Conservation (phyloP, 2,113 vertebrate species). For the Heterotis niloticus region DNA sequence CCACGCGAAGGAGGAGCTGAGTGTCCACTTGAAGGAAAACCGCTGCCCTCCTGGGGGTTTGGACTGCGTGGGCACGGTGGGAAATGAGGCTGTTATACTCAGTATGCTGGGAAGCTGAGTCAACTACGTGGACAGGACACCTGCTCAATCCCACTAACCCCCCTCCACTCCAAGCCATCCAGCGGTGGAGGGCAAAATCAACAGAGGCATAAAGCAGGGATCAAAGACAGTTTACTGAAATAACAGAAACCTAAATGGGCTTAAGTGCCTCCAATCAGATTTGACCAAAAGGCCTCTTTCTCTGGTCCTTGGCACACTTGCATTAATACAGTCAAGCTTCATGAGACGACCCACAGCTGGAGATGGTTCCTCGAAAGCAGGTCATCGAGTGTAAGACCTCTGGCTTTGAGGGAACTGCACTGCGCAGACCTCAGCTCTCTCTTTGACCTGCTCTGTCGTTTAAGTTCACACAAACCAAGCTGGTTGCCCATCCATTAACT, state of each 20-base stretch:
- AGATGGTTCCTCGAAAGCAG: background rate
- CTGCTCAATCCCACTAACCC: background rate
- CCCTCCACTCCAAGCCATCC: background rate
- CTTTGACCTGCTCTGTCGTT: background rate
- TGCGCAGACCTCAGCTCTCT: background rate
- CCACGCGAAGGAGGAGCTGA: background rate
- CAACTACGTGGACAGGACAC: background rate
- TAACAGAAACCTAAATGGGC: background rate
- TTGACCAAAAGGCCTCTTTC: background rate
- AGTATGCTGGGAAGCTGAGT: background rate
- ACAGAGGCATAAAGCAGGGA: background rate
- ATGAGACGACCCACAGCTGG: background rate
- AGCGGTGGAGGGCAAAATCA: background rate
- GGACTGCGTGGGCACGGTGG: background rate
- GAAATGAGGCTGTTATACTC: background rate
- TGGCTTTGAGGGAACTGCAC: background rate
- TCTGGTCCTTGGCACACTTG: background rate
- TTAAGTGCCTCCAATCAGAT: background rate
- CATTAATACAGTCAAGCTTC: background rate
- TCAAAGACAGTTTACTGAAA: background rate
- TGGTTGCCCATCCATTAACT: too few relatives aligned
- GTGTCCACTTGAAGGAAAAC: constrained; percentile 7
- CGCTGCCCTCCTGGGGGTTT: background rate
- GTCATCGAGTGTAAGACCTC: background rate
- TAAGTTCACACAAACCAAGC: background rate